phyloP scores from a whole-genome alignment of 1,140 invertebrate species.

The Ditylenchus dipsaci region DNA sequence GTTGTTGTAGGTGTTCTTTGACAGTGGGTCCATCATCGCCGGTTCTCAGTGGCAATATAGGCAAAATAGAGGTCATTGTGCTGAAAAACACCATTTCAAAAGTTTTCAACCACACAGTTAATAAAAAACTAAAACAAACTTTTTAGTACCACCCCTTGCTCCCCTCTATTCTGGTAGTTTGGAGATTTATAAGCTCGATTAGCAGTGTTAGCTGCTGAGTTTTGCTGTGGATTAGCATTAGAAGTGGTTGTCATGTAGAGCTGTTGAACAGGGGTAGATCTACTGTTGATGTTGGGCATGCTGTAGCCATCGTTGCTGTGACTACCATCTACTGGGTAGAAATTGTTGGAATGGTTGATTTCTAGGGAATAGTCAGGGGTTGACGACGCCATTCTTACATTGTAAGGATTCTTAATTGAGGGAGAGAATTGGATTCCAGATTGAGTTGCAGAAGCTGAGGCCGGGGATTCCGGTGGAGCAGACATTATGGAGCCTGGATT shows the following conservation, averaged over 20 bases:
- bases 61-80: background rate
- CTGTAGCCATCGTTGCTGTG: background rate
- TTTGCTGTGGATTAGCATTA: background rate
- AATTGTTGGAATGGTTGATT: slow-evolving; percentile 4
- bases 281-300: background rate
- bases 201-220: background rate
- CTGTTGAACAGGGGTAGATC: background rate
- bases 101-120: background rate
- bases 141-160: background rate
- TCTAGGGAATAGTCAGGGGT: slow-evolving; percentile 1
- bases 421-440: background rate
- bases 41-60: slow-evolving; percentile 7
- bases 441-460: background rate
- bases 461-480: slow-evolving; percentile 12
- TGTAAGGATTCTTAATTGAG: slow-evolving; percentile 4
- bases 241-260: background rate
- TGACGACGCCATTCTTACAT: background rate
- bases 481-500: slow-evolving; percentile 22
- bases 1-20: slow-evolving; percentile 29
- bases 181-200: background rate
- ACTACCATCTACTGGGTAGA: background rate
- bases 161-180: background rate
- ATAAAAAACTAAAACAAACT: background rate
- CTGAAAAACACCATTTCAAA: background rate
- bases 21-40: slow-evolving; percentile 26